phyloP scores from a whole-genome alignment of 2,888 invertebrate genomes.

The Cephus spinipes region DNA sequence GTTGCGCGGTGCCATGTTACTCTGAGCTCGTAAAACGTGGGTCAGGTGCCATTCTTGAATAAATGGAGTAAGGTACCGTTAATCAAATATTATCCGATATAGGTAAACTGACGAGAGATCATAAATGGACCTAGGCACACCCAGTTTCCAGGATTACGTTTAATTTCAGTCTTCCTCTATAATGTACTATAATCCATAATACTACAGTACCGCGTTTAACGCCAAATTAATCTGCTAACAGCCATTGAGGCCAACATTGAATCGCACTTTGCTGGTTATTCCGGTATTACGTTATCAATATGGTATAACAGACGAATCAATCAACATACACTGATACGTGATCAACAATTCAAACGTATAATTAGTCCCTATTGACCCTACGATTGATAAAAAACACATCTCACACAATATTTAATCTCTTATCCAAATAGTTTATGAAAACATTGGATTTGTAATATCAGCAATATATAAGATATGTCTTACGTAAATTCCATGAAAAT shows the following conservation, averaged over 20 bases:
- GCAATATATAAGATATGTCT: background rate
- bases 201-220: background rate
- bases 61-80: background rate
- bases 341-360: background rate
- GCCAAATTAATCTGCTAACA: background rate
- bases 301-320: background rate
- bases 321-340: background rate
- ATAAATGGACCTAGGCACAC: background rate
- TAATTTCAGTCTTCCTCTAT: background rate
- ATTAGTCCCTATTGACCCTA: background rate
- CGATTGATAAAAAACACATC: background rate
- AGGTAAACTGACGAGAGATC: background rate
- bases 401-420: background rate
- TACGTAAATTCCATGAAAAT: background rate
- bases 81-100: background rate
- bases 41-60: background rate
- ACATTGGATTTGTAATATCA: background rate
- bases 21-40: background rate
- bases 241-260: background rate
- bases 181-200: background rate
- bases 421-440: background rate
- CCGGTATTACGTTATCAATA: background rate
- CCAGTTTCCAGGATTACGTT: background rate
- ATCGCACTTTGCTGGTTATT: background rate
- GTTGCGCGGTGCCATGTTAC: background rate